A percentile compares a stretch with the other conserved stretches of the same genome.
phyloP scores from a whole-genome alignment of 2,113 vertebrate genomes.

The Brachirus orientalis region DNA sequence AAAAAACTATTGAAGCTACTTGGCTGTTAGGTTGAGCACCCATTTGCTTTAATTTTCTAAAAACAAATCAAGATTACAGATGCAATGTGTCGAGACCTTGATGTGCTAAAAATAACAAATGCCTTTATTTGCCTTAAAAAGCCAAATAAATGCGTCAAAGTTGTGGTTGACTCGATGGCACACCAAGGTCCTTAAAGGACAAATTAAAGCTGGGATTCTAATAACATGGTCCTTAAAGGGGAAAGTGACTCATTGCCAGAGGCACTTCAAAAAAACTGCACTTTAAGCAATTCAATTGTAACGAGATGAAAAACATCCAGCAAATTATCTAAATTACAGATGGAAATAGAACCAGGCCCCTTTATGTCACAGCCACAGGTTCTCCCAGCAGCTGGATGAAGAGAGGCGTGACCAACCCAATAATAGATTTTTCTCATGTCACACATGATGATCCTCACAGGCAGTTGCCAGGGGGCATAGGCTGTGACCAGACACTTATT shows the following conservation, averaged over 20 bases:
- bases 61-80: neutral
- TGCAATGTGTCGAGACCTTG: constrained; percentile 1
- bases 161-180: constrained; percentile 33
- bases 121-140: constrained; percentile 28
- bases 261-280: constrained; percentile 15
- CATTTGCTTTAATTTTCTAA: constrained; percentile 1
- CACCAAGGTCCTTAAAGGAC: constrained; percentile 47
- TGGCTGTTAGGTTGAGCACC: neutral
- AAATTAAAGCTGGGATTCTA: constrained; percentile 35
- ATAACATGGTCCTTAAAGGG: constrained; percentile 55
- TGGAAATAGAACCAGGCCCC: constrained; percentile 55
- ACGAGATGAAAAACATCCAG: constrained; percentile 63
- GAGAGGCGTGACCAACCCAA: constrained; percentile 9
- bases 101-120: constrained; percentile 23
- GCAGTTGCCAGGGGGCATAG: constrained; percentile 7
- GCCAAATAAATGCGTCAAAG: constrained; percentile 26
- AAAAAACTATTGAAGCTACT: neutral
- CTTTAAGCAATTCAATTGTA: constrained; percentile 31
- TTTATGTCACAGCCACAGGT: constrained; percentile 54
- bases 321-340: constrained; percentile 65
- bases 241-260: constrained; percentile 24
- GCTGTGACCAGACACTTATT: constrained; percentile 6
- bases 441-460: constrained; percentile 14
- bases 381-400: constrained; percentile 41
- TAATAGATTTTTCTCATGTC: constrained; percentile 7